Percentiles rank a stretch among this genome's conserved stretches.
Evolutionary conservation across 2,797 vertebrate species (phyloP).

Genomic region (Gallinago solitaria): DNA sequence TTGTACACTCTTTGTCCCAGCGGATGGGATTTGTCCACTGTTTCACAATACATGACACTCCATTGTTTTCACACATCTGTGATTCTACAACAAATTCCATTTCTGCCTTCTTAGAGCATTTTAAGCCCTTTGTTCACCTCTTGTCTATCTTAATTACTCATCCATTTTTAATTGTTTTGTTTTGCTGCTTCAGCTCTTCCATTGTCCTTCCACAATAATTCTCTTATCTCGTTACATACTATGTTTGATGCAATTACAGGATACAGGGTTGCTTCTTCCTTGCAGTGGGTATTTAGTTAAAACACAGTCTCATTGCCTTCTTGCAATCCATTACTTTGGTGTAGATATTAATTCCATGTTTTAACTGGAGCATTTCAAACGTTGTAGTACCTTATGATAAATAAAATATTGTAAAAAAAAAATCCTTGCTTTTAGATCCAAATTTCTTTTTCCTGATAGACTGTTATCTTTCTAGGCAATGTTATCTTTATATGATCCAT

Average conservation of each 20-base stretch:
- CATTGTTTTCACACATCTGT: background rate
- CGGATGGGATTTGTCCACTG: background rate
- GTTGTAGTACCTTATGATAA: background rate
- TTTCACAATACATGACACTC: fast-evolving
- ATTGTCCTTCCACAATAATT: background rate
- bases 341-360: background rate
- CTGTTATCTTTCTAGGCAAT: background rate
- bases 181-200: background rate
- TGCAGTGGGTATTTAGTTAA: background rate
- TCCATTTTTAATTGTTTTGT: background rate
- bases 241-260: background rate
- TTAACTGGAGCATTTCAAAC: background rate
- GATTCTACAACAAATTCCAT: background rate
- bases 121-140: background rate
- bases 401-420: background rate
- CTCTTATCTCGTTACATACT: background rate
- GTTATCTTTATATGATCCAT: background rate
- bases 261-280: background rate
- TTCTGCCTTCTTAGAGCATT: background rate
- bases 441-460: background rate
- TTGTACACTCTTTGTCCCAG: background rate
- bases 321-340: background rate
- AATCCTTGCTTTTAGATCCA: background rate
- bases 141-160: background rate
- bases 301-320: background rate